These are phyloP conservation scores for Mizuhopecten yessoensis DNA, from an alignment of 1,140 invertebrate species.

Conservation along the genomic window DNA sequence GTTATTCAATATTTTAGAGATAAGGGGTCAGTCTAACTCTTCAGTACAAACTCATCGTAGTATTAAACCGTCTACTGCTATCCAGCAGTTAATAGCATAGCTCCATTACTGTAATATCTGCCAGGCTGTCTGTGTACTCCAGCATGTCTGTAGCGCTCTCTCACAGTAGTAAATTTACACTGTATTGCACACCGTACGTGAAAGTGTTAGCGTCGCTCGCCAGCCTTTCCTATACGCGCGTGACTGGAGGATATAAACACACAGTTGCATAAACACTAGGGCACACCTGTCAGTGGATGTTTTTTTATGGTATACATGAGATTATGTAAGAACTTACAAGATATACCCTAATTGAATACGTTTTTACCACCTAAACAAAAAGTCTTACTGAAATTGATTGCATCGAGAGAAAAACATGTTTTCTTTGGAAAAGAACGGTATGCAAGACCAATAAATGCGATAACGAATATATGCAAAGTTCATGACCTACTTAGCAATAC, in stretches of 20 bases:
- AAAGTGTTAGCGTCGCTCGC: no score
- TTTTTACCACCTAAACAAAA: neutral
- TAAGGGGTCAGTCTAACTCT: no score
- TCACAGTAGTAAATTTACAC: neutral
- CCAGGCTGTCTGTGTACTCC: no score
- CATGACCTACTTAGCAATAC: neutral
- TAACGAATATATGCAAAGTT: neutral
- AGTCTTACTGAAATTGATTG: neutral
- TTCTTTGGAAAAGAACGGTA: neutral
- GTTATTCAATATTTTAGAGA: no score
- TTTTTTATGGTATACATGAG: neutral
- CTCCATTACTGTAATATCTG: no score
- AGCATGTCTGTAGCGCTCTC: neutral
- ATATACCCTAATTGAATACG: neutral
- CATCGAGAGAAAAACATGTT: neutral
- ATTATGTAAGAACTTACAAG: neutral
- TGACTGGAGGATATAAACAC: neutral
- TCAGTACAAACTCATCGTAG: no score
- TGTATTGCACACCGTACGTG: no score
- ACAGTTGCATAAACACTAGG: neutral
- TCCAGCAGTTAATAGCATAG: no score
- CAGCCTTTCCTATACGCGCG: neutral
- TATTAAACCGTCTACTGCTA: no score
- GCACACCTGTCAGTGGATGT: neutral
- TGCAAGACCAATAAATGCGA: no score